Base-by-base conservation (phyloP, 2,888 invertebrate genomes). In the Eugnorisma glareosa region DNA sequence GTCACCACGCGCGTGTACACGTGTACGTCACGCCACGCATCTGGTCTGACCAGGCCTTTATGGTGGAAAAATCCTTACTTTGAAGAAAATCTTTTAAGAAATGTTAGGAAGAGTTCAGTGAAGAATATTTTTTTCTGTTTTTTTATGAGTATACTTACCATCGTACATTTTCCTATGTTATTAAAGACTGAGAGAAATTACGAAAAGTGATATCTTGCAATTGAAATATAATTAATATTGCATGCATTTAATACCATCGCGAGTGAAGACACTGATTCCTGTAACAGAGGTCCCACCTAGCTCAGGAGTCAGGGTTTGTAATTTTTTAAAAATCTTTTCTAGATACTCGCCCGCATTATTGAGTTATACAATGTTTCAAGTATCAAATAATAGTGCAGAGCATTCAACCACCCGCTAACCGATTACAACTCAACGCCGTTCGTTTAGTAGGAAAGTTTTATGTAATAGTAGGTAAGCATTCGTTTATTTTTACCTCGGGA, bases 401-500 rank as follows among this genome's bases (percentile, higher is more conserved):
- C 13, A 13, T 21, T 24, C 6, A 59, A 31, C 0, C 8, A 21
- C 1, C 10, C 77, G 76, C 87, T 75, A 11, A 3, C 7, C 75
- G 70, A 80, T 81, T 71, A 0, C 18, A 71, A 75, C 78, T 86
- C 74, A 66, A 7, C 24, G 1, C 83, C 79, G 21, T 57, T 66
- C 71, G 67, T 54, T 71, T 82, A 82, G 74, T 35, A 81, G 78
- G 61, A 87, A 90, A 90, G 84, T 90, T 89, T 87, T 80, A 86
- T 83, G 82, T 88, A 88, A 88, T 83, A 87, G 85, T 88, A 88
- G 75, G 76, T 79, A 79, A 86, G 81, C 76, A 82, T 86, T 87
- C 85, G 80, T 83, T 89, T 88, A 89, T 89, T 89, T 90, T 89
- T 90, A 83, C 82, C 82, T 71, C 75, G 87, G 81, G 83, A 82